Conservation (phyloP, 2,113 vertebrate genomes). For the Myotis yumanensis region DNA sequence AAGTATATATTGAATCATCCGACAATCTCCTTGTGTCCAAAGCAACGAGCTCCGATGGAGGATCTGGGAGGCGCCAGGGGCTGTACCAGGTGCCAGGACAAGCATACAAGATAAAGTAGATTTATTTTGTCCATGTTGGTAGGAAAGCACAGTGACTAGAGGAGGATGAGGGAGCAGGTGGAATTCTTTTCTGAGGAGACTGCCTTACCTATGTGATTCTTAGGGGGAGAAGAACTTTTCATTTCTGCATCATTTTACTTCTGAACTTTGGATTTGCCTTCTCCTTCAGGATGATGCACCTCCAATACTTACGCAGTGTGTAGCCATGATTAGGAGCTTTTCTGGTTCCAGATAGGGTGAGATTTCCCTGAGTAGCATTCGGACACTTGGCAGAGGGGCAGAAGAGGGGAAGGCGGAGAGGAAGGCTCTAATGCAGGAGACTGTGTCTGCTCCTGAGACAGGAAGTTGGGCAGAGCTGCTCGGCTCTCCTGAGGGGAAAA, state of each 20-base stretch:
- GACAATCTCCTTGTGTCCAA: neutral
- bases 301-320: neutral
- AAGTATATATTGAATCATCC: neutral
- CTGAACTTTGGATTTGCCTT: neutral
- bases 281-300: neutral
- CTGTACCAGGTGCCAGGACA: neutral
- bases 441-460: neutral
- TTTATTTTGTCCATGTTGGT: neutral
- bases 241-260: neutral
- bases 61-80: neutral
- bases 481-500: neutral
- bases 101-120: neutral
- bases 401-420: neutral
- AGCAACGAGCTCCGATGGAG: neutral
- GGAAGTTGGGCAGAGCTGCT: neutral
- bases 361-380: neutral
- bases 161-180: constrained; percentile 11
- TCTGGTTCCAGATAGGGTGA: neutral
- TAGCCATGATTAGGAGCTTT: neutral
- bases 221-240: neutral
- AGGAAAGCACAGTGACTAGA: neutral
- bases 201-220: neutral
- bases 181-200: neutral
- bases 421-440: neutral
- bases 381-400: neutral